phyloP scores from a whole-genome alignment of 1,140 invertebrate genomes.

The Drosophila micromelanica region DNA sequence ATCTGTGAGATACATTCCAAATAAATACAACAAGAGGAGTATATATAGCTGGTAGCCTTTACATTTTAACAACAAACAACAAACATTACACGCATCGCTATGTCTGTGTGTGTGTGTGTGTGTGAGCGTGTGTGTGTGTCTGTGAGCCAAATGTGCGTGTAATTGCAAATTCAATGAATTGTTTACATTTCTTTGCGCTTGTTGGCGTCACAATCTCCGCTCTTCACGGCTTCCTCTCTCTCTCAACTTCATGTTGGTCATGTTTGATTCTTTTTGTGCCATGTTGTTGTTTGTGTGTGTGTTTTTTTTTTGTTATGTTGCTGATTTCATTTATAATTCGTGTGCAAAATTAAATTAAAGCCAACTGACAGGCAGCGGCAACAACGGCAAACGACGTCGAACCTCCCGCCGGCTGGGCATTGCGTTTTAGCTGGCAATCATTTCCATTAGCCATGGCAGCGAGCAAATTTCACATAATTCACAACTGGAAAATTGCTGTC shows the following conservation, averaged over 20 bases:
- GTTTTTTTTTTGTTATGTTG: conserved; percentile 38
- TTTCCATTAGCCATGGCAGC: conserved; percentile 77
- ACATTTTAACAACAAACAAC: conserved; percentile 54
- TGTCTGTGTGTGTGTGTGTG: conserved; percentile 23
- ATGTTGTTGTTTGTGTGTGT: conserved; percentile 32
- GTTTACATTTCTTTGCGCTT: conserved; percentile 83
- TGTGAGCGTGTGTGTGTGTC: conserved; percentile 33
- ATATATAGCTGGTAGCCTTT: conserved; percentile 24
- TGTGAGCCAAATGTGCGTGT: conserved; percentile 80
- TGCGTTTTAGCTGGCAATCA: conserved; percentile 82
- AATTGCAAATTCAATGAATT: conserved; percentile 84
- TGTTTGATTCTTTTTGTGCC: conserved; percentile 52
- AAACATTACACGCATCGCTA: conserved; percentile 71
- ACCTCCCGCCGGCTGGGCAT: conserved; percentile 43
- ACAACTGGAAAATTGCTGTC: conserved; percentile 83
- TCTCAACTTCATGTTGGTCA: conserved; percentile 48
- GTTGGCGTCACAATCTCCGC: conserved; percentile 58
- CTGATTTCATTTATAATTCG: conserved; percentile 82
- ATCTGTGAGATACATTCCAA: conserved; percentile 80
- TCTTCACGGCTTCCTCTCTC: neutral
- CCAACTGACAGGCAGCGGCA: conserved; percentile 70
- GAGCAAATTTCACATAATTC: conserved; percentile 80
- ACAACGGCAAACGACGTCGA: conserved; percentile 25
- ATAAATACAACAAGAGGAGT: conserved; percentile 69
- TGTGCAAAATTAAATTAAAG: conserved; percentile 83